These are phyloP conservation scores for Eledona agricola DNA, from an alignment of 2,888 invertebrate species.

Conservation along the genomic window DNA sequence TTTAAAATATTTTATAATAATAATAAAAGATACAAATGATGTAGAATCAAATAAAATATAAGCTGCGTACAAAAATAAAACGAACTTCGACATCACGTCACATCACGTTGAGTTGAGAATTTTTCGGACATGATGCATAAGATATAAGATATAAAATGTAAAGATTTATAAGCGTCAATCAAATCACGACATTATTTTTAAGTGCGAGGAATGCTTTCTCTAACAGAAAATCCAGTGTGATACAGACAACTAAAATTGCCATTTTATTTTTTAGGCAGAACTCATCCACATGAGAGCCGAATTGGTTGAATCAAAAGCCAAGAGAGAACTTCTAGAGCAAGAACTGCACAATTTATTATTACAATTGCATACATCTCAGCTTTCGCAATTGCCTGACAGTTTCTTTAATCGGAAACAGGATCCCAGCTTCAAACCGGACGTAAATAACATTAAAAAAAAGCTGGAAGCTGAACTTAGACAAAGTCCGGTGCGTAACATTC, in stretches of 20 bases:
- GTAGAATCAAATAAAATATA: no score
- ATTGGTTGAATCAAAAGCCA: constrained; percentile 74
- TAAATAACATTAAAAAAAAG: constrained; percentile 61
- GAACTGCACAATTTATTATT: constrained; percentile 71
- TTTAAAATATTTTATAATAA: no score
- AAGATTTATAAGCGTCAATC: not conserved
- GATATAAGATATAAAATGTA: not conserved
- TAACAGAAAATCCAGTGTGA: no score
- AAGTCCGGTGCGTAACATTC: constrained; percentile 58
- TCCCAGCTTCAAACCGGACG: constrained; percentile 59
- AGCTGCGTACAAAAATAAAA: no score
- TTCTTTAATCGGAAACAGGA: constrained; percentile 58
- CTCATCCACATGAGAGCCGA: constrained; percentile 79
- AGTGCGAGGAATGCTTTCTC: no score
- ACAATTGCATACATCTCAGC: constrained; percentile 69
- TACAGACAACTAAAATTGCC: not conserved
- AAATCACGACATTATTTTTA: no score
- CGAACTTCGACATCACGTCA: no score
- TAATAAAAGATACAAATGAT: no score
- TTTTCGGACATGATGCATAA: no score
- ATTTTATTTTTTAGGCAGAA: constrained; percentile 71
- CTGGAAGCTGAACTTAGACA: constrained; percentile 61
- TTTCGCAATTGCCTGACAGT: constrained; percentile 64
- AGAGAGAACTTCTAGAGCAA: constrained; percentile 68
- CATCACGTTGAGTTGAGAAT: no score